These are phyloP conservation scores for Rhynchotus rufescens DNA, from an alignment of 2,797 vertebrate species.

Conservation along the genomic window DNA sequence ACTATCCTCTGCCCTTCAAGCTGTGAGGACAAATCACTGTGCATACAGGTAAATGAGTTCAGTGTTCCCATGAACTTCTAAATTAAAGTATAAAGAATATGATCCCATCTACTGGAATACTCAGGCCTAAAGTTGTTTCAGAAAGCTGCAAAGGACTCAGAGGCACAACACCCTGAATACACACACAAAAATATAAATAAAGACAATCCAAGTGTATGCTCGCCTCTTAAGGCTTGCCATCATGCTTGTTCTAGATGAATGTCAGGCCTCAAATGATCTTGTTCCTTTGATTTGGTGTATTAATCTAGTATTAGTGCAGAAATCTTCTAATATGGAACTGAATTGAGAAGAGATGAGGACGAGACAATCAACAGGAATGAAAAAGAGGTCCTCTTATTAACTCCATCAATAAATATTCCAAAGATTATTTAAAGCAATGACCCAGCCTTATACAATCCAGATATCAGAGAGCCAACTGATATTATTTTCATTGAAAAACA, in stretches of 20 bases:
- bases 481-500: not conserved
- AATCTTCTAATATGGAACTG: not conserved
- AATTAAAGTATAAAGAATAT: not conserved
- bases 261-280: not conserved
- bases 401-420: not conserved
- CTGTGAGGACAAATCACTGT: not conserved
- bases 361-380: not conserved
- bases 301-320: not conserved
- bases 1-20: not conserved
- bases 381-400: not conserved
- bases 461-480: not conserved
- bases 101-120: not conserved
- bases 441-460: not conserved
- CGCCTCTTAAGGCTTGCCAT: not conserved
- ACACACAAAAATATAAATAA: not conserved
- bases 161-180: not conserved
- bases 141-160: not conserved
- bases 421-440: not conserved
- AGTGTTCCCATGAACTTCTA: not conserved
- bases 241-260: not conserved
- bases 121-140: not conserved
- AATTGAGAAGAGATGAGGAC: not conserved
- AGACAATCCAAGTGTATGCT: not conserved
- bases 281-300: not conserved
- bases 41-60: not conserved